A percentile compares a stretch with the other conserved stretches of the same genome.
phyloP scores from a whole-genome alignment of 2,888 invertebrate species.

The Heliconius cydno region DNA sequence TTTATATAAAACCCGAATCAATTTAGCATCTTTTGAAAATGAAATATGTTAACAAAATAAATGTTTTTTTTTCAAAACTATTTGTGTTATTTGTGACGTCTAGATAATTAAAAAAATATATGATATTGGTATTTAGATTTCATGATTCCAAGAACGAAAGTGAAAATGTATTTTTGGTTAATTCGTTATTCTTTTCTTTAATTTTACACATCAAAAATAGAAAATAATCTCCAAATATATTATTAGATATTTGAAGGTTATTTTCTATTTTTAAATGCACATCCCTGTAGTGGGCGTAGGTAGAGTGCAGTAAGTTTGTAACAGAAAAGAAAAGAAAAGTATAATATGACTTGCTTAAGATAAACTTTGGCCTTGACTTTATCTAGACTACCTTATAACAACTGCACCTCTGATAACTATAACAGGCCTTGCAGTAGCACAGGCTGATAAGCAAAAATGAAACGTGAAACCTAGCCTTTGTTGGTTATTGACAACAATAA shows the following conservation, averaged over 20 bases:
- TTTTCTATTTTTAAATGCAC: neutral
- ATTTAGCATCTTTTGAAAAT: neutral
- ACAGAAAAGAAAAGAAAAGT: too few relatives aligned
- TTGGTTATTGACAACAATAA: neutral
- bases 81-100: neutral
- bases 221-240: neutral
- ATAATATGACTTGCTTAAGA: neutral
- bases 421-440: conserved; percentile 60
- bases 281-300: neutral
- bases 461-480: neutral
- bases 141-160: neutral
- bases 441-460: conserved; percentile 58
- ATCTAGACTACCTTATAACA: conserved; percentile 33
- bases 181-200: too few relatives aligned
- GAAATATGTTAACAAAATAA: neutral
- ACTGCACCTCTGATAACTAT: conserved; percentile 59
- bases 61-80: neutral
- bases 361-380: conserved; percentile 7
- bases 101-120: neutral
- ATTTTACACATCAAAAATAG: neutral
- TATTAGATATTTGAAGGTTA: too few relatives aligned
- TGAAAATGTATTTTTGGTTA: too few relatives aligned
- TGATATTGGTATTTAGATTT: neutral
- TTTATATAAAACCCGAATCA: neutral
- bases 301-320: neutral